Percentiles rank a stretch among this genome's conserved stretches.
Evolutionary conservation across 2,888 invertebrate genomes (phyloP).

Genomic region (Elysia crispata): DNA sequence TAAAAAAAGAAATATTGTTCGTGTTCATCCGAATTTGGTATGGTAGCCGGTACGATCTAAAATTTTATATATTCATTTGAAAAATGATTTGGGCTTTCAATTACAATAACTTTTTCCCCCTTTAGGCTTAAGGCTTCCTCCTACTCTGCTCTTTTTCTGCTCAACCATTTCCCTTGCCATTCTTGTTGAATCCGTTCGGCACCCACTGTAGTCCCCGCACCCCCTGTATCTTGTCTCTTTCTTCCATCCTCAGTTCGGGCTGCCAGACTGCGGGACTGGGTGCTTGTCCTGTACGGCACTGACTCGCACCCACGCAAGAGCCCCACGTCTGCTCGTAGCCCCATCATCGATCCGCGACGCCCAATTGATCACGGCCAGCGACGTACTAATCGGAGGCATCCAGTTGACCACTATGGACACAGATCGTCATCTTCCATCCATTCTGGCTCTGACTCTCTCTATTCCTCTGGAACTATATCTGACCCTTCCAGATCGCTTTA

Average conservation of each 20-base stretch:
- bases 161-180: neutral
- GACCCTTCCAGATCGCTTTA: neutral
- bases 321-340: conserved; percentile 58
- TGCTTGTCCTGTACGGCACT: conserved; percentile 94
- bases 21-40: too few relatives aligned
- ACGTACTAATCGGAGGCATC: too few relatives aligned
- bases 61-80: too few relatives aligned
- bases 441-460: too few relatives aligned
- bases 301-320: conserved; percentile 74
- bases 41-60: too few relatives aligned
- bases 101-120: too few relatives aligned
- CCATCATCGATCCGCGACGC: conserved; percentile 23
- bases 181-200: neutral
- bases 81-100: too few relatives aligned
- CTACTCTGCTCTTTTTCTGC: neutral
- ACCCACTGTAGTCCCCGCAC: neutral
- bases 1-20: too few relatives aligned
- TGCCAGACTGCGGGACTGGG: conserved; percentile 94
- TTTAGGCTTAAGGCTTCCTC: neutral
- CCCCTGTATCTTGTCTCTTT: conserved; percentile 49
- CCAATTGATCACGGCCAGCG: too few relatives aligned
- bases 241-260: conserved; percentile 64
- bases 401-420: too few relatives aligned
- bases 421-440: too few relatives aligned
- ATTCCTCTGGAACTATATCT: neutral